A percentile compares a stretch with the other conserved stretches of the same genome.
Evolutionary conservation across 2,888 invertebrate species (phyloP).

Genomic region (Heliconius ethilla): DNA sequence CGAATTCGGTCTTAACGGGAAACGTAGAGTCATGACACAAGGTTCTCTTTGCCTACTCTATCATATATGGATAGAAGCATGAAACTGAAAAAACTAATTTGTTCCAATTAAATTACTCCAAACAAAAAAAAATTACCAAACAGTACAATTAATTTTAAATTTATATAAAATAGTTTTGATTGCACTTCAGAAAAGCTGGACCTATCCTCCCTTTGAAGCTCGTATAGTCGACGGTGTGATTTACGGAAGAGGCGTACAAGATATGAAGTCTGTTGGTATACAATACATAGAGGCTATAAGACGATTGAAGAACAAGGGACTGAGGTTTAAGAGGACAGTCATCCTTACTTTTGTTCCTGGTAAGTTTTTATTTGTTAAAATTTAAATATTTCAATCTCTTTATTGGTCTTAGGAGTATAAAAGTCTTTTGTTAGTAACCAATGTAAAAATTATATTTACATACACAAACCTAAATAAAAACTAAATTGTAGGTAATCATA

Average conservation of each 20-base stretch:
- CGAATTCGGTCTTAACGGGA: not conserved
- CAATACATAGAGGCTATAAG: conserved; percentile 88
- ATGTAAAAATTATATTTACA: too few species aligned
- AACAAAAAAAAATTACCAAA: too few species aligned
- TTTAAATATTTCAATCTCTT: not conserved
- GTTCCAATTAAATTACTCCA: not conserved
- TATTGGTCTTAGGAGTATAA: too few species aligned
- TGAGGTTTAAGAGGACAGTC: conserved; percentile 83
- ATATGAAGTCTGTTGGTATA: conserved; percentile 91
- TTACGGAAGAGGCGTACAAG: conserved; percentile 91
- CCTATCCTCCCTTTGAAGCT: conserved; percentile 92
- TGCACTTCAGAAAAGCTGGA: conserved; percentile 90
- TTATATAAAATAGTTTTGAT: not conserved
- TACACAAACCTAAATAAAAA: too few species aligned
- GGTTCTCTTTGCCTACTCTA: not conserved
- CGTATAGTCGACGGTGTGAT: conserved; percentile 92
- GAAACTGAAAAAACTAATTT: not conserved
- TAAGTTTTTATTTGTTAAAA: conserved; percentile 50
- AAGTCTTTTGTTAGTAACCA: not conserved
- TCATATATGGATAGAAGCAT: not conserved
- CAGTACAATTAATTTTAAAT: too few species aligned
- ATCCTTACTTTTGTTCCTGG: conserved; percentile 88
- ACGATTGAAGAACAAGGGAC: conserved; percentile 78
- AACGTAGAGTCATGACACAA: not conserved
- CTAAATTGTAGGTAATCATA: too few species aligned